Evolutionary conservation across 2,113 vertebrate genomes (phyloP).

Genomic region (Scomber colias): DNA sequence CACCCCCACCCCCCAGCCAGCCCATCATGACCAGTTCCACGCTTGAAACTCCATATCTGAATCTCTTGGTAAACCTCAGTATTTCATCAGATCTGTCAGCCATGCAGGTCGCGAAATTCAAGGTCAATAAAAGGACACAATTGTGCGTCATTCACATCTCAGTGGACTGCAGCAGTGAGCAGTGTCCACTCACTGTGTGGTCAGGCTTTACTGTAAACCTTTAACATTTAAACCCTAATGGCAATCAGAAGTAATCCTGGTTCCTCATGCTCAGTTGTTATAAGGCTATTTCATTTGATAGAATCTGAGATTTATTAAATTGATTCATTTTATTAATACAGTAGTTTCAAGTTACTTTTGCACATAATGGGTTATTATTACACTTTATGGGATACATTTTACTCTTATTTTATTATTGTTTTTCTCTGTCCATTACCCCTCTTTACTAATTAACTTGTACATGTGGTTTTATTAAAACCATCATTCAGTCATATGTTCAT

Average conservation of each 20-base stretch:
- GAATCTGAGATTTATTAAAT: background rate
- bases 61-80: conserved; percentile 4
- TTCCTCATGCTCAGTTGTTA: conserved; percentile 7
- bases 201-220: conserved; percentile 28
- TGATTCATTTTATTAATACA: no score
- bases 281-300: background rate
- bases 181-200: conserved; percentile 1
- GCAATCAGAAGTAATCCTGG: conserved; percentile 20
- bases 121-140: conserved; percentile 18
- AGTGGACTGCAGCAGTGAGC: conserved; percentile 1
- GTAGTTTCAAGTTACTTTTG: no score
- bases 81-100: conserved; percentile 34
- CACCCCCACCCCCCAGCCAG: no score
- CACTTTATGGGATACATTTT: no score
- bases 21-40: background rate
- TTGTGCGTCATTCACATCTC: conserved; percentile 40
- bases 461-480: no score
- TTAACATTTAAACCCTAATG: conserved; percentile 42
- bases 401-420: no score
- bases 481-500: no score
- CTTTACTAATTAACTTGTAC: no score
- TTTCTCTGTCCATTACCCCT: no score
- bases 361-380: no score
- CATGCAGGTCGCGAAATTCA: conserved; percentile 9
- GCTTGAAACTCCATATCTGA: conserved; percentile 5